Base-by-base conservation (phyloP, 2,888 invertebrate genomes). In the Gisinianus flammeolus region DNA sequence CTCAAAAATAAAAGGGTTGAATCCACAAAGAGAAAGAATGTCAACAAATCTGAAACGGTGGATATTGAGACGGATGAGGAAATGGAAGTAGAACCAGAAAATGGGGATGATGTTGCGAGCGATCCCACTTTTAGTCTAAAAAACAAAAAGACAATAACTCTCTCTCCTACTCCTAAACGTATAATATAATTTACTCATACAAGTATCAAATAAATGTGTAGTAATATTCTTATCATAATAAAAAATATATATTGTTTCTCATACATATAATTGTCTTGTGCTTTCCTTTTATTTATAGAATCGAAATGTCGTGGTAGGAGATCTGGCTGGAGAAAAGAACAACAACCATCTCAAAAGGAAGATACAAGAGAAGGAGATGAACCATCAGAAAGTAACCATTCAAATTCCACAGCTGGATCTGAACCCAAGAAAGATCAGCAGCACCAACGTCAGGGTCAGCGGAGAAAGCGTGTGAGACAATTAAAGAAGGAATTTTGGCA, bases 401-500 rank as follows among this genome's bases (percentile, higher is more conserved):
- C 5, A 8, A 44, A 44, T 44, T 16, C 44, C 19, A 44, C 12
- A 44, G 44, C 19, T 44, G 44, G 2, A 1, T 44, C 44, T 44
- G 1, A 44, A 44, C 6, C 44, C 8, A 44, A 44, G 12, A 44
- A 44, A 16, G 6, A 44, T 44, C 16, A 4, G 19, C 2, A 44
- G 19, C 12, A 44, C 19, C 2, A 44, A 44, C 44, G 2, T 44
- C n/a, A n/a, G n/a, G n/a, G n/a, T n/a, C n/a, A n/a, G n/a, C n/a
- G n/a, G 6, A 44, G 44, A 44, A 62, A 26, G 16, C 22, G 70
- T 19, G 26, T 4, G 8, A n/a, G 70, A 54, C 24, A 28, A 22
- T 71, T 71, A 30, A 71, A 71, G 30, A 71, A 71, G 28, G 70
- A 71, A 54, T 71, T 54, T 56, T 71, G 70, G 70, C 19, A 28